These are phyloP conservation scores for Polyommatus icarus DNA, from an alignment of 2,888 invertebrate species.

Conservation along the genomic window DNA sequence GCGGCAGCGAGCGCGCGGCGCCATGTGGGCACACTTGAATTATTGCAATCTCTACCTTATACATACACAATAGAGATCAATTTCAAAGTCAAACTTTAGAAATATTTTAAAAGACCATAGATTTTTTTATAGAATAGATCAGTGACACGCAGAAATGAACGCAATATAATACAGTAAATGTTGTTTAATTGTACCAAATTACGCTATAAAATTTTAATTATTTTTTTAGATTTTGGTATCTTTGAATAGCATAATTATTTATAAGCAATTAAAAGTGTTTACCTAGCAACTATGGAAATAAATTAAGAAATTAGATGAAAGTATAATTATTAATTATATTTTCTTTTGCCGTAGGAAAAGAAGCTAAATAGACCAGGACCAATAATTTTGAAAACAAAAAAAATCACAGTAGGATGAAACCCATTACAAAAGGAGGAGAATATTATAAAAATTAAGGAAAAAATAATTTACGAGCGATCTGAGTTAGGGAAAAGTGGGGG, in stretches of 20 bases:
- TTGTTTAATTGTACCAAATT: background rate
- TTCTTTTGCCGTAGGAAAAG: background rate
- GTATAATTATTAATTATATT: background rate
- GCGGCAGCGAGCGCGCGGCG: slow-evolving; percentile 48
- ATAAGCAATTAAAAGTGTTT: background rate
- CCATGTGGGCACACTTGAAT: slow-evolving; percentile 48
- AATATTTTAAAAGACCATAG: background rate
- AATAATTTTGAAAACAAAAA: too few relatives aligned
- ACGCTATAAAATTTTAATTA: background rate
- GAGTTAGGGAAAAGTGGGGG: too few relatives aligned
- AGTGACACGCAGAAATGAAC: slow-evolving; percentile 10
- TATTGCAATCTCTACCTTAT: slow-evolving; percentile 31
- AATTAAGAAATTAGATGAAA: background rate
- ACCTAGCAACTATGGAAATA: background rate
- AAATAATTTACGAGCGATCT: too few relatives aligned
- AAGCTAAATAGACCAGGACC: too few relatives aligned
- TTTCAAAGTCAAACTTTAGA: background rate
- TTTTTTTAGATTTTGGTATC: background rate
- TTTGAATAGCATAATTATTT: background rate
- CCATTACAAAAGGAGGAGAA: too few relatives aligned
- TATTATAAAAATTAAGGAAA: too few relatives aligned
- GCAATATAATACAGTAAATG: background rate
- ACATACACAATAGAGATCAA: background rate
- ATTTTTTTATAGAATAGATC: slow-evolving; percentile 21
- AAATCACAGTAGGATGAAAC: too few relatives aligned